Conservation (phyloP, 1,140 invertebrate genomes). For the Panagrolaimus sp. region DNA sequence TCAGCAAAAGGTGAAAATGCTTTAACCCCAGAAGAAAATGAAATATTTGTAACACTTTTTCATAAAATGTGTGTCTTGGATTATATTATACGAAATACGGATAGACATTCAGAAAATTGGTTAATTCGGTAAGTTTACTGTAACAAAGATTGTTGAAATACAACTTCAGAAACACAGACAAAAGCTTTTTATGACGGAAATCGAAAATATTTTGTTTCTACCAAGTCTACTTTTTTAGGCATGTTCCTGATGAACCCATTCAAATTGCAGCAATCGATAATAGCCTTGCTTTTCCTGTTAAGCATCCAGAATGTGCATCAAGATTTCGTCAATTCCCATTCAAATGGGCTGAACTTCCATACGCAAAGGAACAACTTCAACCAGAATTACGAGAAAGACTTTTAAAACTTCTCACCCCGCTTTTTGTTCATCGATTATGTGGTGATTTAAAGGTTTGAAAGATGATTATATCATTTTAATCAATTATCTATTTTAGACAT, state of each 20-base stretch:
- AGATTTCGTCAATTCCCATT: conserved; percentile 49
- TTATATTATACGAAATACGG: conserved; percentile 53
- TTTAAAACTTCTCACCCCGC: conserved; percentile 40
- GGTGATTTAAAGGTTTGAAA: conserved; percentile 27
- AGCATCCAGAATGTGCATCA: conserved; percentile 49
- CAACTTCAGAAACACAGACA: too few species aligned
- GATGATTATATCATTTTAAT: too few species aligned
- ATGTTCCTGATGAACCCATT: conserved; percentile 44
- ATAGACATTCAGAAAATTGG: conserved; percentile 52
- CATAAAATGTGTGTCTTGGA: conserved; percentile 52
- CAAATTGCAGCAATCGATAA: conserved; percentile 53
- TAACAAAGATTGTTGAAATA: too few species aligned
- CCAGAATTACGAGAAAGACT: conserved; percentile 29
- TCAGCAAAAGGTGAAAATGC: not conserved
- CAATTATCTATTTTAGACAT: conserved; percentile 3
- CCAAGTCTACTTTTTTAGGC: conserved; percentile 40
- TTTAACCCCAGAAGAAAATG: not conserved
- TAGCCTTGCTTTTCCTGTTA: conserved; percentile 53
- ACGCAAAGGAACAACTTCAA: conserved; percentile 34
- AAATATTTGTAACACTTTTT: conserved; percentile 28
- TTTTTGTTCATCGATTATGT: conserved; percentile 43
- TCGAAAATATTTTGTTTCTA: not conserved
- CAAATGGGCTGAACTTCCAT: conserved; percentile 39
- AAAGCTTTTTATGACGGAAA: too few species aligned
- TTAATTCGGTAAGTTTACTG: conserved; percentile 38